Base-by-base conservation (phyloP, 1,140 invertebrate species). In the Magallana gigas region DNA sequence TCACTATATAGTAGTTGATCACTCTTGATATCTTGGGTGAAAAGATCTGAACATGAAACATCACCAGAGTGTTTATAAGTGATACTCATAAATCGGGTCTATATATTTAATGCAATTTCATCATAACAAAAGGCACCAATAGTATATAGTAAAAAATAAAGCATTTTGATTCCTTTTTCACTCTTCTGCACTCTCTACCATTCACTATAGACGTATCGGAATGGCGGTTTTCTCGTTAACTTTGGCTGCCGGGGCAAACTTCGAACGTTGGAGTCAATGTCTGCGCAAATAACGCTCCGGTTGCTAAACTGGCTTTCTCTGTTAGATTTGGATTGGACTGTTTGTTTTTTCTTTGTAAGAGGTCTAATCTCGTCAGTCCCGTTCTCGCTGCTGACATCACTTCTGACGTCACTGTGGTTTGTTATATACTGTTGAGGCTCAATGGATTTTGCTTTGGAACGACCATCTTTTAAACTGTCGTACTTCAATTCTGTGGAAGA, bases 351-450 rank as follows among this genome's bases (percentile, higher is more conserved):
- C 6, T 76, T 76, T 76, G 68, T 76, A 18, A 76, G 36, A 12
- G 68, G 23, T 29, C 23, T 18, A 12, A 11, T 29, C 14, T 76
- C 68, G 68, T 76, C 68, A 9, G 23, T 36, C 8, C 68, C 23
- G 23, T 76, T 8, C 68, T 76, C 68, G 36, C 68, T 29, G 23
- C 68, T 76, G 68, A 76, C 23, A 23, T 76, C 68, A 76, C 68
- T 76, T 76, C 68, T 76, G 8, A 76, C 23, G 23, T 76, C 68
- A 76, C 23, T 76, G 6, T 76, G 68, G 12, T 76, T 76, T 29
- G 68, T 36, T 76, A 76, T 76, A 36, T 76, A 76, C 36, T 76
- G 68, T 29, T 76, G 68, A 11, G 23, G 68, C 23, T 76, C 68
- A 11, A 76, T 8, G 12, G 29, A 29, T 76, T 76, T 76, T 76